Conservation (phyloP, 2,113 vertebrate genomes). For the Toxotes jaculatrix region DNA sequence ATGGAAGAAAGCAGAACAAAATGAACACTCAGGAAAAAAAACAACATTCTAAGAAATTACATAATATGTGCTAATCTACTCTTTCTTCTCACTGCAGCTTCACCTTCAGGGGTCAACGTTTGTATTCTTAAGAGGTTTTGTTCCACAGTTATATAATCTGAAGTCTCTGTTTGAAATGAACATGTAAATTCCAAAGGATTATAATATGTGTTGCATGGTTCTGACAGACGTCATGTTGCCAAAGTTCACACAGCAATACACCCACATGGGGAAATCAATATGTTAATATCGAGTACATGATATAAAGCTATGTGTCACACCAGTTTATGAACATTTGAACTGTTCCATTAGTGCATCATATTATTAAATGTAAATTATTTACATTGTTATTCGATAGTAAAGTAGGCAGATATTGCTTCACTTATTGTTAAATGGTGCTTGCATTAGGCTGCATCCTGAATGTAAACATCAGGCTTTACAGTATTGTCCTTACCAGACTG, state of each 20-base stretch:
- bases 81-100: constrained; percentile 47
- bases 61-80: constrained; percentile 53
- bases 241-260: neutral
- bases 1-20: neutral
- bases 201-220: constrained; percentile 33
- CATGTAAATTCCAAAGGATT: constrained; percentile 43
- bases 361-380: neutral
- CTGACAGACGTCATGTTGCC: constrained; percentile 35
- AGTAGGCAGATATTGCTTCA: neutral
- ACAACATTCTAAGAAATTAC: constrained; percentile 1
- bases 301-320: neutral
- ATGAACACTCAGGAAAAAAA: accelerated
- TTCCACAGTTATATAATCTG: constrained; percentile 61
- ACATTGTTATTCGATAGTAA: too few relatives aligned
- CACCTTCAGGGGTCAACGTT: constrained; percentile 26
- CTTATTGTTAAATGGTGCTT: neutral
- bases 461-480: neutral
- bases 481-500: neutral
- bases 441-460: neutral
- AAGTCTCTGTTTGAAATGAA: constrained; percentile 46
- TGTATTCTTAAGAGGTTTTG: constrained; percentile 58
- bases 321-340: neutral
- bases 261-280: neutral
- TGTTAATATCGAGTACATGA: neutral
- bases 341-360: neutral